Conservation (phyloP, 2,113 vertebrate genomes). For the Pituophis catenifer region DNA sequence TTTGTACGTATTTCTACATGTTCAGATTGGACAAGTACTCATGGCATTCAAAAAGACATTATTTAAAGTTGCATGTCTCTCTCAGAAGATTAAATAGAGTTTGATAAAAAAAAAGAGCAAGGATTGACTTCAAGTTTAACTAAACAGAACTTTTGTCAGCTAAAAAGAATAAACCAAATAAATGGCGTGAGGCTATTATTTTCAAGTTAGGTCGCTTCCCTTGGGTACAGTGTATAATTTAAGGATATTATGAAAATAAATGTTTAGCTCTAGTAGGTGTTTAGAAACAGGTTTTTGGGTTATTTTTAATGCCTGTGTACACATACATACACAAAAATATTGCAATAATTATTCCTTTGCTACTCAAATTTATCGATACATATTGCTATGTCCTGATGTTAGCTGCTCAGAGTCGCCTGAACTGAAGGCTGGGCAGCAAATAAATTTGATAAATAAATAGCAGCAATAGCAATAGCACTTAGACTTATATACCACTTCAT, state of each 20-base stretch:
- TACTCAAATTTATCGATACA: neutral
- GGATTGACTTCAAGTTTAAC: constrained; percentile 35
- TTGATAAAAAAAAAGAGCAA: constrained; percentile 14
- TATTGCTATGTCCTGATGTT: neutral
- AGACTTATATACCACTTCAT: no score
- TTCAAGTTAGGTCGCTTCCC: constrained; percentile 3
- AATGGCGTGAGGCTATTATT: neutral
- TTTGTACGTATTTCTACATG: constrained; percentile 44
- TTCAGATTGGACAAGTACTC: constrained; percentile 46
- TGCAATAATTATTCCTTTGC: neutral
- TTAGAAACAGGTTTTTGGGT: neutral
- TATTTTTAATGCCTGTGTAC: neutral
- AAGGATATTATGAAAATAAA: constrained; percentile 9
- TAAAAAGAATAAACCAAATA: constrained; percentile 36
- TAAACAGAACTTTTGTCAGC: constrained; percentile 7
- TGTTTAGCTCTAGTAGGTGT: neutral
- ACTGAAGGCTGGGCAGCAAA: neutral
- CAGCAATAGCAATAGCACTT: no score
- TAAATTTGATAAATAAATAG: neutral
- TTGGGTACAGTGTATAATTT: neutral
- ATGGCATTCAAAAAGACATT: constrained; percentile 42
- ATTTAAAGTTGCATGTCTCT: constrained; percentile 30
- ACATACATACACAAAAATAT: neutral
- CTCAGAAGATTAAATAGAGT: constrained; percentile 42
- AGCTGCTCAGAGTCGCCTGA: neutral